A percentile compares a stretch with the other conserved stretches of the same genome.
These are phyloP conservation scores for Bhutanitis thaidina DNA, from an alignment of 2,888 invertebrate species.

Conservation along the genomic window DNA sequence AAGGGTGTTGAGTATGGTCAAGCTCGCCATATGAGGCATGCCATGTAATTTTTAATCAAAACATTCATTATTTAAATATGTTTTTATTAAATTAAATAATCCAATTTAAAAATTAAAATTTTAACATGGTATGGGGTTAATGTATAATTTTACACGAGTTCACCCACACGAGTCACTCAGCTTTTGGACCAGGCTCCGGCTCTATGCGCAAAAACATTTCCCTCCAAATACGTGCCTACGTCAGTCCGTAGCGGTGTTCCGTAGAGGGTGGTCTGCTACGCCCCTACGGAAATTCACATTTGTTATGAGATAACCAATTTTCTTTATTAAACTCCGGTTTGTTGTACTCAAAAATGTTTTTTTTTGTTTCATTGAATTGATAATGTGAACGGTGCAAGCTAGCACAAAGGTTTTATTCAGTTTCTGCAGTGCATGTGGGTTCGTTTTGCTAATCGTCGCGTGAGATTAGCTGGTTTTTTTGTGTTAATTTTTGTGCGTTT, in stretches of 20 bases:
- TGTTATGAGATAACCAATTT: constrained; percentile 39
- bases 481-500: constrained; percentile 26
- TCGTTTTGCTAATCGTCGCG: constrained; percentile 23
- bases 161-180: not conserved
- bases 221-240: constrained; percentile 48
- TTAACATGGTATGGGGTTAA: not conserved
- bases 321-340: constrained; percentile 45
- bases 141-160: constrained; percentile 4
- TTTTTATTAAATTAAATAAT: no score
- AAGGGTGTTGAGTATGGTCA: no score
- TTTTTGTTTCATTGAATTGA: constrained; percentile 20
- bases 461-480: constrained; percentile 26
- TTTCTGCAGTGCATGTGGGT: constrained; percentile 14
- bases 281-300: constrained; percentile 26
- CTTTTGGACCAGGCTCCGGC: constrained; percentile 13
- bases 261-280: constrained; percentile 36
- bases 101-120: no score
- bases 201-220: constrained; percentile 48
- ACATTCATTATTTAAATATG: no score
- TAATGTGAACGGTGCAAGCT: not conserved
- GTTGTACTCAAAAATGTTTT: constrained; percentile 3
- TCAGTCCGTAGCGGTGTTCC: constrained; percentile 52
- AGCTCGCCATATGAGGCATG: no score
- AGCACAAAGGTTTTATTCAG: not conserved
- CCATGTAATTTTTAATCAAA: no score